Conservation (phyloP, 2,113 vertebrate genomes). For the Crocuta crocuta region DNA sequence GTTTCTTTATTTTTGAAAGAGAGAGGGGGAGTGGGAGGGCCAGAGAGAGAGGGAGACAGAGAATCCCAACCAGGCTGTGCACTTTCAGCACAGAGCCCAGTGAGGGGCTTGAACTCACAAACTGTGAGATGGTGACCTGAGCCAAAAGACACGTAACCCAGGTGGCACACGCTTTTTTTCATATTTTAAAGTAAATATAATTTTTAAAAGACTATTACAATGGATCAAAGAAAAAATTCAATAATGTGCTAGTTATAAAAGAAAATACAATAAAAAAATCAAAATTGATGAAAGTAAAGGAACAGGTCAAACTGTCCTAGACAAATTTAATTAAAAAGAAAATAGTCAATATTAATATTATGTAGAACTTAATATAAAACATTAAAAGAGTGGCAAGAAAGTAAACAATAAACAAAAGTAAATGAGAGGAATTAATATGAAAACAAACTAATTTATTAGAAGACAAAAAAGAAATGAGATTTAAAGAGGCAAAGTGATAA, state of each 20-base stretch:
- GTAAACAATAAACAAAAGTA: neutral
- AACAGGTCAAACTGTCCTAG: neutral
- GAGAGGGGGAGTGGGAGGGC: too few relatives aligned
- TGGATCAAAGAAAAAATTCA: conserved; percentile 14
- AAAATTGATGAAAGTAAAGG: conserved; percentile 12
- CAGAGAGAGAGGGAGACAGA: too few relatives aligned
- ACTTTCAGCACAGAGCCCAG: too few relatives aligned
- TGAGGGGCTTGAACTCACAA: too few relatives aligned
- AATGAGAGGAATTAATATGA: neutral
- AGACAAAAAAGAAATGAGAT: neutral
- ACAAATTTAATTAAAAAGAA: neutral
- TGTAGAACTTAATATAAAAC: neutral
- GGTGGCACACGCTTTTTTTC: neutral
- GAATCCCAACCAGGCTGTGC: too few relatives aligned
- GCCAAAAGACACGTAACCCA: too few relatives aligned
- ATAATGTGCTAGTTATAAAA: neutral
- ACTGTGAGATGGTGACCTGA: too few relatives aligned
- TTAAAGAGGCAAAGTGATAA: neutral
- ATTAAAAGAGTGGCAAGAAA: neutral
- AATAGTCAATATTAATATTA: neutral
- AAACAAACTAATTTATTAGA: neutral
- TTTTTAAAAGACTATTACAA: conserved; percentile 2
- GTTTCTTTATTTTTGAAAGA: too few relatives aligned
- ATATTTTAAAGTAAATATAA: neutral
- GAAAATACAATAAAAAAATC: neutral